Percentiles rank a stretch among this genome's conserved stretches.
phyloP scores from a whole-genome alignment of 2,113 vertebrate genomes.

The Syrrhaptes paradoxus region DNA sequence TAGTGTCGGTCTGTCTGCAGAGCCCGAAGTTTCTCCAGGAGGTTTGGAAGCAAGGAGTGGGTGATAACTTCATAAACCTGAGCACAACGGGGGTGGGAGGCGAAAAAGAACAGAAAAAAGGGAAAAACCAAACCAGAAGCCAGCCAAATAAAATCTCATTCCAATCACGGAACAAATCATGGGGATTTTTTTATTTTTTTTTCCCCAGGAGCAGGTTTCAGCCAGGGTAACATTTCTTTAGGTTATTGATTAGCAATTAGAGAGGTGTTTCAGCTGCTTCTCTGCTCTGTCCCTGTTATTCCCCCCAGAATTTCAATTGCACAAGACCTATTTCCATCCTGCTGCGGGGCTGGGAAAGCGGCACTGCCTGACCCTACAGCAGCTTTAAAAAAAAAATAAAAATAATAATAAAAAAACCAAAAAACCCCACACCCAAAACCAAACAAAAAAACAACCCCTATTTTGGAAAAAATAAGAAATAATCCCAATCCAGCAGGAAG shows the following conservation, averaged over 20 bases:
- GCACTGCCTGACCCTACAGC: neutral
- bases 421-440: too few species aligned
- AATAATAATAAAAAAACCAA: too few species aligned
- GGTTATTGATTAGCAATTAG: slow-evolving; percentile 62
- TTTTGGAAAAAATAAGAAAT: neutral
- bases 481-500: rapidly evolving
- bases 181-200: neutral
- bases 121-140: neutral
- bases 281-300: neutral
- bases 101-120: neutral
- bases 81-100: neutral
- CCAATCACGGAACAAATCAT: neutral
- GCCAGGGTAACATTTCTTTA: slow-evolving; percentile 47
- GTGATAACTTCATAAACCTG: slow-evolving; percentile 24
- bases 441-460: too few species aligned
- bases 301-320: slow-evolving; percentile 38
- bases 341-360: neutral
- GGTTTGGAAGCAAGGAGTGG: neutral
- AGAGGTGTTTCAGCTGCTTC: slow-evolving; percentile 50
- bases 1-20: neutral
- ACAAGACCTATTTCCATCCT: neutral
- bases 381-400: too few species aligned
- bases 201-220: slow-evolving; percentile 1
- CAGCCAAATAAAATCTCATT: slow-evolving; percentile 11
- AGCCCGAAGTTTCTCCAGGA: neutral